Base-by-base conservation (phyloP, 2,113 vertebrate species). In the Zeus faber region DNA sequence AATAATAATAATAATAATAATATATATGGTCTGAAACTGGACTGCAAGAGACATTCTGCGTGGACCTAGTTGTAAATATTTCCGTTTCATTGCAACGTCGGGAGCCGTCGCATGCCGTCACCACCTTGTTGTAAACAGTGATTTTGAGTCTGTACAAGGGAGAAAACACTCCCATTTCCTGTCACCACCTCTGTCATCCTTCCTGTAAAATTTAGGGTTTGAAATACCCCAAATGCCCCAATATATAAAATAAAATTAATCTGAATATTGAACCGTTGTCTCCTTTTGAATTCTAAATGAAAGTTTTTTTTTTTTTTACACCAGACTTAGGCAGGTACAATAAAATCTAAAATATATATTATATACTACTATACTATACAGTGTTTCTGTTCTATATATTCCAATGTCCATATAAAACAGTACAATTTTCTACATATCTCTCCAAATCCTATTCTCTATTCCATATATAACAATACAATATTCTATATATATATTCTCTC, bases 81-180 rank as follows among this genome's bases (percentile, higher is more conserved):
- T 51, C n/a, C 31, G 21, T 63, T 62, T 54, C 37, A 26, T 53
- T 40, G 46, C 14, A 35, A 24, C 40, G 47, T 54, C 27, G 50
- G 23, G 45, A 82, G 43, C 22, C 61, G 39, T 55, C 54, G 83
- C 79, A 85, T 84, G 80, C 74, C 67, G 80, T 76, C 62, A 54
- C 11, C 24, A 39, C 31, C 16, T 22, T 26, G n/a, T 39, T 14
- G 21, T 59, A 9, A 18, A 23, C 49, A 9, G 49, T 71, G 51
- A 46, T 77, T 69, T 67, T 73, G 48, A 54, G 54, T 58, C 8
- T 49, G 50, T 70, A 58, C 57, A 17, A 31, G 72, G 47, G 54
- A 70, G 48, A 29, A 17, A 37, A 3, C 33, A 11, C 6, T 37
- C 5, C 33, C 11, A 37, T 37, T 6, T 37, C 33, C n/a, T 2